Percentiles rank a stretch among this genome's conserved stretches.
Conservation (phyloP, 1,140 invertebrate species). For the Notospermus geniculatus region DNA sequence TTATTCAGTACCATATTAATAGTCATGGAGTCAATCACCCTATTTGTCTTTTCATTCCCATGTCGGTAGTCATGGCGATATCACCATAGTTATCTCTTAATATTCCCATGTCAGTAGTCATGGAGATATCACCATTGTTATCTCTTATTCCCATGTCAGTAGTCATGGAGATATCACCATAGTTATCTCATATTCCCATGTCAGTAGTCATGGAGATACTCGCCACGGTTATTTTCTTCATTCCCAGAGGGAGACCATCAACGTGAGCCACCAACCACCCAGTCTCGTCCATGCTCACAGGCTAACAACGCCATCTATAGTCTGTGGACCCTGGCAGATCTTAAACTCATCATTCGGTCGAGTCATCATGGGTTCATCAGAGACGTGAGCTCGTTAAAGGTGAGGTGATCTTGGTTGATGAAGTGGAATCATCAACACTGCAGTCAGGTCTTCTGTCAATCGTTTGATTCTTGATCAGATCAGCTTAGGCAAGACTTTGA, state of each 20-base stretch:
- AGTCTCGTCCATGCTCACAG: neutral
- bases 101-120: neutral
- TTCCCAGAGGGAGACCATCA: neutral
- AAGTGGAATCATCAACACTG: too few species aligned
- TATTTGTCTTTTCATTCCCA: neutral
- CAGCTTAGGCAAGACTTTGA: too few species aligned
- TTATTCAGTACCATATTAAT: too few species aligned
- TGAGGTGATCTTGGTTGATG: too few species aligned
- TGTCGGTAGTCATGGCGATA: neutral
- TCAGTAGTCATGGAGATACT: too few species aligned
- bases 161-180: too few species aligned
- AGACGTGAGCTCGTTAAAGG: neutral
- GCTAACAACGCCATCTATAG: conserved; percentile 25
- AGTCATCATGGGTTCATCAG: conserved; percentile 25
- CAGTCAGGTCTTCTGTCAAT: too few species aligned
- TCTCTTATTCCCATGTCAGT: neutral
- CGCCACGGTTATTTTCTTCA: too few species aligned
- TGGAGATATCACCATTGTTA: neutral
- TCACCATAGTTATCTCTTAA: too few species aligned
- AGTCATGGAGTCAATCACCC: neutral
- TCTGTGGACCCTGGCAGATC: conserved; percentile 28
- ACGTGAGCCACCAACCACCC: neutral
- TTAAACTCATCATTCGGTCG: conserved; percentile 24
- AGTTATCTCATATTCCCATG: neutral
- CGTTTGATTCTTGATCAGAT: too few species aligned